These are phyloP conservation scores for Caenorhabditis parvicauda DNA, from an alignment of 2,888 invertebrate genomes.

Conservation along the genomic window DNA sequence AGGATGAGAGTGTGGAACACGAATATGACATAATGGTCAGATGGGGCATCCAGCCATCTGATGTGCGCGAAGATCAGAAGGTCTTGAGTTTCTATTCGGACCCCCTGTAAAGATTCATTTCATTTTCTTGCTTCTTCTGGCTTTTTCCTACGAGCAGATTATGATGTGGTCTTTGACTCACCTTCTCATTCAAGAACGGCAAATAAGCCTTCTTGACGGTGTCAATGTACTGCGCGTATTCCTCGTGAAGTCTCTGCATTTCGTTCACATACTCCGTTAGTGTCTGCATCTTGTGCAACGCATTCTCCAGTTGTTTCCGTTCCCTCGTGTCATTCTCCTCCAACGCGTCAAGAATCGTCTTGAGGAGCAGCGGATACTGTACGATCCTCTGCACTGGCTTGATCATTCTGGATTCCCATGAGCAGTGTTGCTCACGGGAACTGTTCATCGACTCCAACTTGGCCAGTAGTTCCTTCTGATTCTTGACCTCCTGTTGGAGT, in stretches of 20 bases:
- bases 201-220: conserved; percentile 24
- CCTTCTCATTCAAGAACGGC: conserved; percentile 26
- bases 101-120: conserved; percentile 13
- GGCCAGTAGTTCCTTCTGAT: conserved; percentile 31
- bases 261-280: conserved; percentile 56
- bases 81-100: conserved; percentile 39
- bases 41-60: conserved; percentile 35
- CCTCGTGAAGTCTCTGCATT: conserved; percentile 56
- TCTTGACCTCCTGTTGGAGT: conserved; percentile 43
- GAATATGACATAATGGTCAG: conserved; percentile 43
- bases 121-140: neutral
- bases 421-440: conserved; percentile 41
- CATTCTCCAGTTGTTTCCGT: conserved; percentile 37
- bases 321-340: conserved; percentile 31
- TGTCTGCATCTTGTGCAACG: conserved; percentile 49
- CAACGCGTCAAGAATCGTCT: conserved; percentile 31
- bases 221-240: conserved; percentile 42
- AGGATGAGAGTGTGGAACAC: conserved; percentile 42
- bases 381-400: conserved; percentile 56
- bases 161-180: neutral
- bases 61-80: conserved; percentile 44
- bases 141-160: neutral
- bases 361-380: conserved; percentile 45
- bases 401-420: conserved; percentile 52
- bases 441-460: conserved; percentile 42